These are phyloP conservation scores for Drosophila neutralis DNA, from an alignment of 2,888 invertebrate genomes.

Conservation along the genomic window DNA sequence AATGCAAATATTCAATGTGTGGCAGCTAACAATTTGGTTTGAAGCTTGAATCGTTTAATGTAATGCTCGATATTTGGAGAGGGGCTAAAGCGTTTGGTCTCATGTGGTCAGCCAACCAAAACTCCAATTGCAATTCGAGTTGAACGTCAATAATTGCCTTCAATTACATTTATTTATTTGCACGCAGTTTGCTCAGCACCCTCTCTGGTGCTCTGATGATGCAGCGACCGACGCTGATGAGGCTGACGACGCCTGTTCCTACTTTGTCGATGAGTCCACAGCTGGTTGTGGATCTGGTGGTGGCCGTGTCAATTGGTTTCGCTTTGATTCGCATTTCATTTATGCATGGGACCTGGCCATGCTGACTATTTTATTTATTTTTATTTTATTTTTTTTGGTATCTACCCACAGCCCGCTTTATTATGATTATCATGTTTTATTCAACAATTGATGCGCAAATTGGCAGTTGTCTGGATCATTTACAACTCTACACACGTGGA, in stretches of 20 bases:
- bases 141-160: conserved; percentile 79
- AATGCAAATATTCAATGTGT: conserved; percentile 58
- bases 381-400: conserved; percentile 49
- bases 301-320: conserved; percentile 73
- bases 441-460: conserved; percentile 81
- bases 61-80: conserved; percentile 32
- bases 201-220: conserved; percentile 16
- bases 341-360: conserved; percentile 61
- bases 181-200: conserved; percentile 50
- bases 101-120: conserved; percentile 47
- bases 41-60: conserved; percentile 52
- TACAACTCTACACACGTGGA: conserved; percentile 74
- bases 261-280: conserved; percentile 24
- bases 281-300: conserved; percentile 53
- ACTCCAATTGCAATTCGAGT: conserved; percentile 63
- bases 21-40: conserved; percentile 36
- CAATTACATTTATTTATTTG: conserved; percentile 81
- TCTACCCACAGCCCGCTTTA: conserved; percentile 45
- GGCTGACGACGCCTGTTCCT: conserved; percentile 21
- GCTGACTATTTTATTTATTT: conserved; percentile 67
- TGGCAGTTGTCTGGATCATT: conserved; percentile 81
- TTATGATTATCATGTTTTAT: conserved; percentile 81
- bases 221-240: conserved; percentile 12
- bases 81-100: background rate
- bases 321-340: conserved; percentile 79